phyloP scores from a whole-genome alignment of 2,797 vertebrate species.

The Eulemur coronatus region DNA sequence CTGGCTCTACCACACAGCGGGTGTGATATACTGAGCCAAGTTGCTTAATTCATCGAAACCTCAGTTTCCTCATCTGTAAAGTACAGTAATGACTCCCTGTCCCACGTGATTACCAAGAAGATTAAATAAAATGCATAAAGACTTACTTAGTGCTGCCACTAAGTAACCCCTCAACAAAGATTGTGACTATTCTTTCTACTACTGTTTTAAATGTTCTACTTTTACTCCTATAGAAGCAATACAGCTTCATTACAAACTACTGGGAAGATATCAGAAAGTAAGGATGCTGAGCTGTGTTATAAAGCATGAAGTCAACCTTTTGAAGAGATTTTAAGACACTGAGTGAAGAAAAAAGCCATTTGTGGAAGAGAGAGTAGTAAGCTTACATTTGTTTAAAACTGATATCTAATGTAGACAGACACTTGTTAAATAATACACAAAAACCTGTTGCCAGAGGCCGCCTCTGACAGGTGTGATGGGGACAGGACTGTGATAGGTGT shows the following conservation, averaged over 20 bases:
- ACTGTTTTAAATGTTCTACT: background rate
- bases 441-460: background rate
- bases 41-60: background rate
- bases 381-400: background rate
- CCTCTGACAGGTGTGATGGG: background rate
- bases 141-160: background rate
- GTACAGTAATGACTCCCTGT: background rate
- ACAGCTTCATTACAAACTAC: background rate
- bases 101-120: background rate
- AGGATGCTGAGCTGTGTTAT: background rate
- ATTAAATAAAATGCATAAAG: slow-evolving; percentile 28
- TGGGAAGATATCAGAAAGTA: background rate
- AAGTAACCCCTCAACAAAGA: background rate
- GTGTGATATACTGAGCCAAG: background rate
- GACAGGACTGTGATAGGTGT: background rate
- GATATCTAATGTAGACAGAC: background rate
- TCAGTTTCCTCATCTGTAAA: background rate
- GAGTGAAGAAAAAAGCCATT: background rate
- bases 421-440: background rate
- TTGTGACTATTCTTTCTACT: background rate
- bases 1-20: background rate
- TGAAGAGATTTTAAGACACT: background rate
- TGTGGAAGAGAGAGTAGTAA: background rate
- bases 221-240: background rate
- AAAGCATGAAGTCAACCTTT: slow-evolving; percentile 13